A percentile compares a stretch with the other conserved stretches of the same genome.
phyloP scores from a whole-genome alignment of 2,113 vertebrate genomes.

The Cololabis saira region DNA sequence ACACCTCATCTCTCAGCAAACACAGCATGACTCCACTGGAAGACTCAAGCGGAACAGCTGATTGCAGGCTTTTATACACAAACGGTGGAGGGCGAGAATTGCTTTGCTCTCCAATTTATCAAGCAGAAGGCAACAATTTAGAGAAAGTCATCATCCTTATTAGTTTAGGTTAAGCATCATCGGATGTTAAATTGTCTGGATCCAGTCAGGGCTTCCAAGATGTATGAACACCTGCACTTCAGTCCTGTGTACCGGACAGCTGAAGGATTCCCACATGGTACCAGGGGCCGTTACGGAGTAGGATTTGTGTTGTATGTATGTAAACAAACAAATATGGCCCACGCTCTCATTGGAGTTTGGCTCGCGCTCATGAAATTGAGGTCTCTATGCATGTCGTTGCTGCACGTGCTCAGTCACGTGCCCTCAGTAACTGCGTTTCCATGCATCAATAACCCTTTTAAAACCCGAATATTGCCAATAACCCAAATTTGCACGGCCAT shows the following conservation, averaged over 20 bases:
- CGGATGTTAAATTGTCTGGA: slow-evolving; percentile 46
- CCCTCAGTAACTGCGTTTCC: no score
- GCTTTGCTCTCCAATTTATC: slow-evolving; percentile 25
- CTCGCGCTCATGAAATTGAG: no score
- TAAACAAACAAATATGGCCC: no score
- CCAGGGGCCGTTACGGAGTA: no score
- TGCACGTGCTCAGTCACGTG: no score
- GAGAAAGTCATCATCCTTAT: slow-evolving; percentile 43
- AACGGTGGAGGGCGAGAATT: no score
- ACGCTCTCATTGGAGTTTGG: no score
- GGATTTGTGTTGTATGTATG: no score
- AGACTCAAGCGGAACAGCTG: slow-evolving; percentile 3
- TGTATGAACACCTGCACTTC: not conserved
- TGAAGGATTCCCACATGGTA: not conserved
- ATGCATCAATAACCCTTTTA: no score
- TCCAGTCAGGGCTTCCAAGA: slow-evolving; percentile 15
- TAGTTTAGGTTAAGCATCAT: slow-evolving; percentile 43
- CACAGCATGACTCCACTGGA: slow-evolving; percentile 34
- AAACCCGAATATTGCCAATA: no score
- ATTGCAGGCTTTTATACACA: slow-evolving; percentile 31
- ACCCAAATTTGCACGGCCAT: no score
- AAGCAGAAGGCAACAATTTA: slow-evolving; percentile 32
- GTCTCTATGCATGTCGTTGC: no score
- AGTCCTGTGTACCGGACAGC: not conserved
- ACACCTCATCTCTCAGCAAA: slow-evolving; percentile 62